Conservation (phyloP, 2,888 invertebrate genomes). For the Phaedon cochleariae region DNA sequence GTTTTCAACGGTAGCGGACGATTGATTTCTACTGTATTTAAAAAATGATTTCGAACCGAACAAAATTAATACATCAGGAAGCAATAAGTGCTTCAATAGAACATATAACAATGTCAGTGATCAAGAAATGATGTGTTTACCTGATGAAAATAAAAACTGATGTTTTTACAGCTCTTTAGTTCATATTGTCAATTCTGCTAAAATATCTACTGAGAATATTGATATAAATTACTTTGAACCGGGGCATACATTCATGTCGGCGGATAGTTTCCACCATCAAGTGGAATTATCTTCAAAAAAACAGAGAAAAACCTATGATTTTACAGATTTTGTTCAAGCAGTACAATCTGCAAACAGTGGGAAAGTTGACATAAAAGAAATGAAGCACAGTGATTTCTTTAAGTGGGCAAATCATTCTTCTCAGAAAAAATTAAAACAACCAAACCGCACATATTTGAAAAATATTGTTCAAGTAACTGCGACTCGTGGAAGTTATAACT, state of each 20-base stretch:
- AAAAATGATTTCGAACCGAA: too few species aligned
- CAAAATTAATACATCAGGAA: too few species aligned
- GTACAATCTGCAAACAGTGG: slow-evolving; percentile 26
- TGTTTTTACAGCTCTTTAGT: slow-evolving; percentile 22
- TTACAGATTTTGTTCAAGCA: too few species aligned
- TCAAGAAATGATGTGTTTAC: too few species aligned
- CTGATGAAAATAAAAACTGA: too few species aligned
- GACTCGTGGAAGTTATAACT: neutral
- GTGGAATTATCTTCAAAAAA: slow-evolving; percentile 20
- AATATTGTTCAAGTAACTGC: slow-evolving; percentile 31
- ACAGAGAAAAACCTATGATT: slow-evolving; percentile 19
- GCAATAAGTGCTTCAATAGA: too few species aligned
- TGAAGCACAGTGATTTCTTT: slow-evolving; percentile 19
- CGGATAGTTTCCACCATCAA: too few species aligned
- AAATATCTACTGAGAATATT: slow-evolving; percentile 14
- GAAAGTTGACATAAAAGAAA: slow-evolving; percentile 21
- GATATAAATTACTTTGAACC: slow-evolving; percentile 21
- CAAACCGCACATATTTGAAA: slow-evolving; percentile 36
- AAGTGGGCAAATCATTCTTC: slow-evolving; percentile 18
- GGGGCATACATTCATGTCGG: slow-evolving; percentile 13
- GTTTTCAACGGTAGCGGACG: too few species aligned
- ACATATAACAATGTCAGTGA: too few species aligned
- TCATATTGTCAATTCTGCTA: slow-evolving; percentile 18
- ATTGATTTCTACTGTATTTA: too few species aligned
- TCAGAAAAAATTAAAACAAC: slow-evolving; percentile 11